Evolutionary conservation across 2,113 vertebrate species (phyloP), one percentile per base, ranked within the genome.

Genomic region (Chroicocephalus ridibundus): DNA sequence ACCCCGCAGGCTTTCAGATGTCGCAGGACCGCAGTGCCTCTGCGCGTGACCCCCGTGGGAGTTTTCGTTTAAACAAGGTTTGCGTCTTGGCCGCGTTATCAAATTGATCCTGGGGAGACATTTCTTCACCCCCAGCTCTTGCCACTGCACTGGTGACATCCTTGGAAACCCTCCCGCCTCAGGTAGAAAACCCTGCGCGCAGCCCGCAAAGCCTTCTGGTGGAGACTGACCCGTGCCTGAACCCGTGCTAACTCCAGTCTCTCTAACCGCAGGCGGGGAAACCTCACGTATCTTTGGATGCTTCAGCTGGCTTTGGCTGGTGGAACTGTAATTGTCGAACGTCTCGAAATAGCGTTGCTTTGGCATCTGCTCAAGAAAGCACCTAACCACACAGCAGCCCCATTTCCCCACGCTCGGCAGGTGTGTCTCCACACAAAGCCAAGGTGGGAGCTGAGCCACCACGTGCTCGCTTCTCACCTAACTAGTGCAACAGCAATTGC

Each of bases 51-150:
- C 49, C 54, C 74, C 15, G 20, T 10, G 34, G 88, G 29, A 77
- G 38, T 40, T 61, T 61, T 34, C 83, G 36, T 82, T 88, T 38
- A 44, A 72, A 81, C 47, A 51, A 62, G 42, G 15, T 42, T 52
- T 57, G 32, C 2, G 2, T 68, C 22, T 54, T 38, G 34, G 49
- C 60, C 13, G 6, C 3, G 10, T 14, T 14, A 84, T 62, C 69
- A 82, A 55, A 60, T 17, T 27, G 24, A n/a, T 79, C 55, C 75
- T 22, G 26, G 64, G 29, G 32, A 92, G 77, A 93, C 69, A 77
- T 51, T 61, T 65, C 52, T 91, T 91, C 76, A 90, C 57, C 40
- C 68, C 49, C 79, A 88, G 65, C 60, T 91, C 57, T 62, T 72
- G 72, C 68, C 58, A 12, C 14, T n/a, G 22, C 34, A 40, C 38